A percentile compares a stretch with the other conserved stretches of the same genome.
These are phyloP conservation scores for Hyperopisus bebe DNA, from an alignment of 2,113 vertebrate genomes.

Conservation along the genomic window DNA sequence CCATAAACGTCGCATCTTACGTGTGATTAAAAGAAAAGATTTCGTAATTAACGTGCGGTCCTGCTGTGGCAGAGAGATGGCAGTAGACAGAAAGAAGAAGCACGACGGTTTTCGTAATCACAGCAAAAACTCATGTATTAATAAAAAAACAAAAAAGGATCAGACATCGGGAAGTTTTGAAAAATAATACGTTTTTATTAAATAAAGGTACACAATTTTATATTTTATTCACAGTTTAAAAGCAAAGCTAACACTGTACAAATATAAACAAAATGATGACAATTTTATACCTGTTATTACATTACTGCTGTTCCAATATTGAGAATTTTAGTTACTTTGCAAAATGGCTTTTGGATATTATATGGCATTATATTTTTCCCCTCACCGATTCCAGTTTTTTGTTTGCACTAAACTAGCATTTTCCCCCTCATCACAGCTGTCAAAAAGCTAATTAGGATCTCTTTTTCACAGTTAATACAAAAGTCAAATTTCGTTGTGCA, in stretches of 20 bases:
- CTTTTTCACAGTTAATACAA: neutral
- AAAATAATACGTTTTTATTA: neutral
- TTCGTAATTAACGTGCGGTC: neutral
- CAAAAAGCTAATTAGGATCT: neutral
- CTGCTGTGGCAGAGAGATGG: neutral
- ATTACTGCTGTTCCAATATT: neutral
- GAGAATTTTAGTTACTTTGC: neutral
- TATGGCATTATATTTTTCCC: too few relatives aligned
- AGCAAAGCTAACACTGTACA: neutral
- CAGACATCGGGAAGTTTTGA: neutral
- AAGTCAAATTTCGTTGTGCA: neutral
- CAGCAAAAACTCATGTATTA: neutral
- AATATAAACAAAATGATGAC: neutral
- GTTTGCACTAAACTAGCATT: neutral
- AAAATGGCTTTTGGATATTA: neutral
- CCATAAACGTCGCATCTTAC: neutral
- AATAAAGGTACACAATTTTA: neutral
- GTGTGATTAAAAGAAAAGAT: neutral
- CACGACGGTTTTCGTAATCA: neutral
- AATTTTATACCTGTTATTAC: neutral
- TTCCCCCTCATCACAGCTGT: neutral
- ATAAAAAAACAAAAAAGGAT: neutral
- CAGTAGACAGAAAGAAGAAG: neutral
- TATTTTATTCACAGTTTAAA: neutral
- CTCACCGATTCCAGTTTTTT: neutral